phyloP scores from a whole-genome alignment of 2,797 vertebrate genomes.

The Hirundo rustica region DNA sequence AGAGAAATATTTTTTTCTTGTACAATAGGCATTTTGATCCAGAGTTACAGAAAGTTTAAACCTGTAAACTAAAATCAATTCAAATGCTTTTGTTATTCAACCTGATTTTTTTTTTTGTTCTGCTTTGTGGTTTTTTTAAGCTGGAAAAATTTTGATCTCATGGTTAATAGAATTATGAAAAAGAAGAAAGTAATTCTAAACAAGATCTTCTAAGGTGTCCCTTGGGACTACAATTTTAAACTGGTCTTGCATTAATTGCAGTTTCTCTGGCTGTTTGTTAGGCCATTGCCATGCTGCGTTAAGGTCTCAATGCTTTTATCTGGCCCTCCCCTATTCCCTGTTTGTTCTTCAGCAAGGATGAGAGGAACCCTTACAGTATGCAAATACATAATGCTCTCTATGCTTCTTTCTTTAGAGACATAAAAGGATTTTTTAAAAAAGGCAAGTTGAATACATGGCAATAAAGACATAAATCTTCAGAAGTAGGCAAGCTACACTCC shows the following conservation, averaged over 20 bases:
- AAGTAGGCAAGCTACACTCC: constrained; percentile 31
- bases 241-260: constrained; percentile 67
- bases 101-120: background rate
- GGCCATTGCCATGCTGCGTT: constrained; percentile 45
- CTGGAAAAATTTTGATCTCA: constrained; percentile 2
- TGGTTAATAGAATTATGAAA: constrained; percentile 23
- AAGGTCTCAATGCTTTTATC: constrained; percentile 56
- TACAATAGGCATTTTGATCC: constrained; percentile 34
- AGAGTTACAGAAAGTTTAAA: constrained; percentile 43
- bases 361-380: constrained; percentile 62
- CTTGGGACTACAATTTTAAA: constrained; percentile 49
- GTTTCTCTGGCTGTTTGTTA: constrained; percentile 56
- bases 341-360: constrained; percentile 66
- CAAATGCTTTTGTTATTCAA: background rate
- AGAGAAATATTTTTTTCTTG: constrained; percentile 8
- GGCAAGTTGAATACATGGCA: constrained; percentile 51
- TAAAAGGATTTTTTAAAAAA: constrained; percentile 56
- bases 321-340: constrained; percentile 26
- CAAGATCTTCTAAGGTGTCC: constrained; percentile 38
- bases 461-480: constrained; percentile 52
- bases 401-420: constrained; percentile 52
- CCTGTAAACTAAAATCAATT: constrained; percentile 31
- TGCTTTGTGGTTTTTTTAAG: background rate
- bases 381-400: constrained; percentile 59
- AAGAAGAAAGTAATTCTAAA: constrained; percentile 45